phyloP scores from a whole-genome alignment of 2,797 vertebrate genomes.

The Sarcoramphus papa region DNA sequence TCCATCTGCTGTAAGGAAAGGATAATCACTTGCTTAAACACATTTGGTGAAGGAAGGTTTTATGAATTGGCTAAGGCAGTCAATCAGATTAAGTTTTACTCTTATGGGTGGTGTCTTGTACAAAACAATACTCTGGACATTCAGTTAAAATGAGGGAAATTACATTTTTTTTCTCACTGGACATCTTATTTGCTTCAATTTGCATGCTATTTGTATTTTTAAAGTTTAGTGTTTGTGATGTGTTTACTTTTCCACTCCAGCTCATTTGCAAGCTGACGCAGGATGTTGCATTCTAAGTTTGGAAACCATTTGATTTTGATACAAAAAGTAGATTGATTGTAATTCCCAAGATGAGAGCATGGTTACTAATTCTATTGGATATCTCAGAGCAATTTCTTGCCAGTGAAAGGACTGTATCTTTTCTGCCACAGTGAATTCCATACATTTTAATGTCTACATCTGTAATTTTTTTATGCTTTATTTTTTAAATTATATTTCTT shows the following conservation, averaged over 20 bases:
- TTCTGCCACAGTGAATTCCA: background rate
- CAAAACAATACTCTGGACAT: background rate
- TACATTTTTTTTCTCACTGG: background rate
- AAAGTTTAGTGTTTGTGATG: conserved; percentile 1
- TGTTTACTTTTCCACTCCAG: background rate
- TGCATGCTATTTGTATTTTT: background rate
- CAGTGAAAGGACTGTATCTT: background rate
- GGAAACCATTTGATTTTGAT: conserved; percentile 23
- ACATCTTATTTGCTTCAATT: background rate
- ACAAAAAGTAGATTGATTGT: background rate
- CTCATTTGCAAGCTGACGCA: conserved; percentile 14
- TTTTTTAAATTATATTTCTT: background rate
- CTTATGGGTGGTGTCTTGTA: background rate
- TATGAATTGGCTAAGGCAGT: background rate
- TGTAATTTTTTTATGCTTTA: background rate
- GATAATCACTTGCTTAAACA: background rate
- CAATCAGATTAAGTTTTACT: background rate
- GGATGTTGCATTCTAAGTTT: background rate
- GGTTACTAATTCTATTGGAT: background rate
- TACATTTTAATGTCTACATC: background rate
- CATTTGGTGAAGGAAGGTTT: background rate
- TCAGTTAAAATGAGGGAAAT: background rate
- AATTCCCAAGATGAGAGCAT: background rate
- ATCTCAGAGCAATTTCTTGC: background rate
- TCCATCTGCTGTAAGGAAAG: background rate